Percentiles rank a stretch among this genome's conserved stretches.
Evolutionary conservation across 2,113 vertebrate species (phyloP).

Genomic region (Sapajus apella): DNA sequence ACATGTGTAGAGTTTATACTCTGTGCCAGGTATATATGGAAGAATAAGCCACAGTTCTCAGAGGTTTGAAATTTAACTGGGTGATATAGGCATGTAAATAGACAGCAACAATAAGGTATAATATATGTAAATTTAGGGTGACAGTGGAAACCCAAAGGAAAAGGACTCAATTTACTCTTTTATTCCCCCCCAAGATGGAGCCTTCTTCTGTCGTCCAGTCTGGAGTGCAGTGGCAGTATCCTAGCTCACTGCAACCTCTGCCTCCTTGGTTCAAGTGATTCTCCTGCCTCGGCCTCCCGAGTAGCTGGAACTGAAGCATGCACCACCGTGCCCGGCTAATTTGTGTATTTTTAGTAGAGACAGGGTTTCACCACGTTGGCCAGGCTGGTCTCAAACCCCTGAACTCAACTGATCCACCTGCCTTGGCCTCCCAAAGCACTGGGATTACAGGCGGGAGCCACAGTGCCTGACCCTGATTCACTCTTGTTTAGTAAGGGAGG

Average conservation of each 20-base stretch:
- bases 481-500: neutral
- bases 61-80: neutral
- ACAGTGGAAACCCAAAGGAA: neutral
- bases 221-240: neutral
- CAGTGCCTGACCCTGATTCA: too few relatives aligned
- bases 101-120: neutral
- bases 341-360: neutral
- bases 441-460: neutral
- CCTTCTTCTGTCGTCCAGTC: neutral
- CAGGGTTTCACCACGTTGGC: neutral
- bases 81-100: neutral
- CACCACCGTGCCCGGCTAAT: too few relatives aligned
- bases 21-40: neutral
- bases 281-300: neutral
- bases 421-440: neutral
- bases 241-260: neutral
- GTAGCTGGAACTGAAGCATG: neutral
- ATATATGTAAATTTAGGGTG: neutral
- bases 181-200: neutral
- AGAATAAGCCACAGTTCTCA: neutral
- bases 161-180: neutral
- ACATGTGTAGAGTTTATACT: neutral
- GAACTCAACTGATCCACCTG: neutral
- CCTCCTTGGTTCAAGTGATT: neutral
- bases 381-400: neutral